Base-by-base conservation (phyloP, 2,113 vertebrate genomes). In the Poicephalus meyeri region DNA sequence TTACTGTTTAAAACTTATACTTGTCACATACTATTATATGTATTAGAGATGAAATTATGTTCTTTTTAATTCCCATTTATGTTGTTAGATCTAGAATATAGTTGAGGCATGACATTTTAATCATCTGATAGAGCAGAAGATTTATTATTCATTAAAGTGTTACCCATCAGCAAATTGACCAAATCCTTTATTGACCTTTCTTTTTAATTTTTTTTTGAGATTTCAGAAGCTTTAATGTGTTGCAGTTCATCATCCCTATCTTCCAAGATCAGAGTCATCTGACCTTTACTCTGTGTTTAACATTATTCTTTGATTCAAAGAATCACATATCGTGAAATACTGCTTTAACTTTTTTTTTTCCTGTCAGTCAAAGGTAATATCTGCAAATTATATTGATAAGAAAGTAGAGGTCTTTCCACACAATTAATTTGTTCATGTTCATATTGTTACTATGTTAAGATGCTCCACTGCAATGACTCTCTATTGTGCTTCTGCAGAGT, bases 241-340 rank as follows among this genome's bases (percentile, higher is more conserved):
- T 80, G n/a, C 21, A 61, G 52, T 87, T 91, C 66, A 41, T 92
- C 63, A 80, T 63, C 25, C 44, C n/a, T 28, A 82, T 71, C 52
- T 74, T 81, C 86, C 47, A 94, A 49, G 39, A 86, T 87, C 47
- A 71, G 20, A 79, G 50, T 81, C 42, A 68, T 72, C 70, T 93
- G 81, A 69, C 79, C 70, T 93, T 89, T 80, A 42, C 39, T 86
- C 58, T 78, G 33, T 44, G 16, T 80, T 92, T 80, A 63, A 68
- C 16, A 56, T 93, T 63, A 61, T 94, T 80, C 16, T 91, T 89
- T 91, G 28, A 90, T 83, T 97, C 58, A 86, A 65, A 77, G 28
- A 83, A 89, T 80, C 26, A 24, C 15, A 23, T 50, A 6, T 31
- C 25, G 37, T 73, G 42, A 91, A 86, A 82, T 65, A 44, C 28